Evolutionary conservation across 2,113 vertebrate species (phyloP).

Genomic region (Oncorhynchus mykiss): DNA sequence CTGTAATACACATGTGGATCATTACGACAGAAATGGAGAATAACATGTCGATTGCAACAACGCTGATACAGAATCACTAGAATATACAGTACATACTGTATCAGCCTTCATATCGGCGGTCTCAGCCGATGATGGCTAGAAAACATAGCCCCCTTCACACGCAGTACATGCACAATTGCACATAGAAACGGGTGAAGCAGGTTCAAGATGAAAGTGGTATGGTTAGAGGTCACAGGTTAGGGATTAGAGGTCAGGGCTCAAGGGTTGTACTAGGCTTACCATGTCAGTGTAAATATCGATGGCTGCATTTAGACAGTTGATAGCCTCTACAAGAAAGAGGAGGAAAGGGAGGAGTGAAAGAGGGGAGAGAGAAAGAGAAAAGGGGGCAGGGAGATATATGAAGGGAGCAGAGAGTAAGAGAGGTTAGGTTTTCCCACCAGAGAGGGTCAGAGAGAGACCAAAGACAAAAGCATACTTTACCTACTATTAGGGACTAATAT

Average conservation of each 20-base stretch:
- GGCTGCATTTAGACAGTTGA: conserved; percentile 99
- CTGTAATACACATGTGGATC: conserved; percentile 57
- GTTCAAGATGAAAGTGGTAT: too few relatives aligned
- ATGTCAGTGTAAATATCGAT: conserved; percentile 99
- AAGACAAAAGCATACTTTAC: not conserved
- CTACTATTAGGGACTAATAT: too few relatives aligned
- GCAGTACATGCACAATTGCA: too few relatives aligned
- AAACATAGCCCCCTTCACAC: too few relatives aligned
- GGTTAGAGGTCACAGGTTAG: not conserved
- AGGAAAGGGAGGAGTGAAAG: conserved; percentile 67
- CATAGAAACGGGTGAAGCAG: too few relatives aligned
- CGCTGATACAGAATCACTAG: conserved; percentile 15
- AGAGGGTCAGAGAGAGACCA: not conserved
- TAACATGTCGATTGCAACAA: conserved; percentile 1
- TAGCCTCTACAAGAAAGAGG: conserved; percentile 89
- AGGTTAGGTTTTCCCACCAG: not conserved
- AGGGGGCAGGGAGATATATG: not conserved
- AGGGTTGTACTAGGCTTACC: conserved; percentile 75
- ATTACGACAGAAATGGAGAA: too few relatives aligned
- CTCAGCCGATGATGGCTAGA: not conserved
- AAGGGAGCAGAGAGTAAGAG: not conserved
- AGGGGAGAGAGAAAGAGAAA: conserved; percentile 50
- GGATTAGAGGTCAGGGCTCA: not conserved
- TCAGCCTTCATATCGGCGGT: not conserved
- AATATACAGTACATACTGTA: not conserved